Conservation (phyloP, 2,888 invertebrate genomes). For the Sphaerophoria rueppellii region DNA sequence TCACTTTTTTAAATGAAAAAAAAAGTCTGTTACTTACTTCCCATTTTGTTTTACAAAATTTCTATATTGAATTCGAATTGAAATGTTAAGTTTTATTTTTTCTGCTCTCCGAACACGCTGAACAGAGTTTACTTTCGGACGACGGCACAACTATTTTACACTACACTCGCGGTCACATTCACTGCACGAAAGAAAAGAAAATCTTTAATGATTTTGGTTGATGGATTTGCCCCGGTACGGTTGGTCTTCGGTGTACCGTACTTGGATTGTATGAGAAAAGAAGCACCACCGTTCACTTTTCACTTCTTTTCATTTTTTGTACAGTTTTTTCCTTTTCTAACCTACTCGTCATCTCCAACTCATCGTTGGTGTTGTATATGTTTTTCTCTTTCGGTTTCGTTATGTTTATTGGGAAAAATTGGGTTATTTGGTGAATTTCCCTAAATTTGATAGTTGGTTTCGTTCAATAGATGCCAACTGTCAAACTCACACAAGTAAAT, state of each 20-base stretch:
- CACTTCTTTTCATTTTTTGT: slow-evolving; percentile 36
- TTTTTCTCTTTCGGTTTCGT: slow-evolving; percentile 64
- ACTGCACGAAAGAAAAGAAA: slow-evolving; percentile 71
- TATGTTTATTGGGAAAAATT: slow-evolving; percentile 49
- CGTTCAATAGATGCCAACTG: slow-evolving; percentile 49
- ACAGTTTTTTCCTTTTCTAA: slow-evolving; percentile 39
- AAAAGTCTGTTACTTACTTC: slow-evolving; percentile 82
- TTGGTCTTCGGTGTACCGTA: not conserved
- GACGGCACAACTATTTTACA: slow-evolving; percentile 57
- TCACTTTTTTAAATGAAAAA: slow-evolving; percentile 29
- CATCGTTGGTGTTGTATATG: slow-evolving; percentile 36
- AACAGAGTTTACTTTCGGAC: slow-evolving; percentile 43
- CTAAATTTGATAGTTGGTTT: slow-evolving; percentile 22
- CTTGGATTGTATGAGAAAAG: slow-evolving; percentile 21
- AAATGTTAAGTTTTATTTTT: slow-evolving; percentile 7
- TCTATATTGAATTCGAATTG: slow-evolving; percentile 49
- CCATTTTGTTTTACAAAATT: slow-evolving; percentile 80
- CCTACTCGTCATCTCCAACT: slow-evolving; percentile 64
- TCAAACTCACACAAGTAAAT: slow-evolving; percentile 51
- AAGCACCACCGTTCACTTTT: slow-evolving; percentile 68
- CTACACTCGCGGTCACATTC: slow-evolving; percentile 67
- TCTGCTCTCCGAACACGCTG: slow-evolving; percentile 42
- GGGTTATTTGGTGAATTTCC: slow-evolving; percentile 60
- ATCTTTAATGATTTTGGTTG: slow-evolving; percentile 56
- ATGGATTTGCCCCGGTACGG: slow-evolving; percentile 56